These are phyloP conservation scores for Chrysina gloriosa DNA, from an alignment of 2,888 invertebrate species.

Conservation along the genomic window DNA sequence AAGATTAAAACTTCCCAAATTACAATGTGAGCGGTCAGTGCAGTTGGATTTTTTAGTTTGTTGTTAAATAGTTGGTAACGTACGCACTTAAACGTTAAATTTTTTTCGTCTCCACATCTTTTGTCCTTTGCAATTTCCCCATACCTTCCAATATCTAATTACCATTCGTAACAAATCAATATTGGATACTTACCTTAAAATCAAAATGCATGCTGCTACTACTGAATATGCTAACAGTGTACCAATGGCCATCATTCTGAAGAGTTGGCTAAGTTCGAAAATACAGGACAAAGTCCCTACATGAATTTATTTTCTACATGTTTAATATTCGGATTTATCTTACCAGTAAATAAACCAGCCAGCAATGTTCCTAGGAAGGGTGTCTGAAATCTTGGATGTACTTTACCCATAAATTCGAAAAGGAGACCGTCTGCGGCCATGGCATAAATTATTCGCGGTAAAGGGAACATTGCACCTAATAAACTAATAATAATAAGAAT, in stretches of 20 bases:
- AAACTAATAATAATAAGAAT: constrained; percentile 75
- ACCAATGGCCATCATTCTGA: constrained; percentile 93
- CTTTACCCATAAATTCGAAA: constrained; percentile 76
- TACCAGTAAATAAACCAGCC: constrained; percentile 78
- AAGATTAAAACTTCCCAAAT: constrained; percentile 66
- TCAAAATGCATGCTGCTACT: constrained; percentile 86
- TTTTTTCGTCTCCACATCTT: constrained; percentile 59
- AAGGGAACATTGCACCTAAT: constrained; percentile 83
- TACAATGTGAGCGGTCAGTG: constrained; percentile 66
- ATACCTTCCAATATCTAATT: constrained; percentile 58
- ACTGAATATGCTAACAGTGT: constrained; percentile 89
- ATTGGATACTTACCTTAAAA: constrained; percentile 73
- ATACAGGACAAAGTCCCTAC: constrained; percentile 82
- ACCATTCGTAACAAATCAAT: neutral
- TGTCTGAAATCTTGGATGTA: constrained; percentile 77
- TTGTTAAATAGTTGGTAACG: constrained; percentile 65
- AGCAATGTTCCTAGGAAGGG: constrained; percentile 80
- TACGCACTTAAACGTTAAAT: constrained; percentile 54
- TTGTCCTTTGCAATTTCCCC: constrained; percentile 62
- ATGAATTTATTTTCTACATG: neutral
- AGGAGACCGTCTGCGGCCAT: constrained; percentile 89
- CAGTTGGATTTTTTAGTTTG: constrained; percentile 63
- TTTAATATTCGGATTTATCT: neutral
- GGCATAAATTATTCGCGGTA: constrained; percentile 85
- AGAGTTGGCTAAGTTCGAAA: constrained; percentile 84